Evolutionary conservation across 2,888 invertebrate genomes (phyloP), one percentile per base, ranked within the genome.

Genomic region (Sarcophaga variegata): DNA sequence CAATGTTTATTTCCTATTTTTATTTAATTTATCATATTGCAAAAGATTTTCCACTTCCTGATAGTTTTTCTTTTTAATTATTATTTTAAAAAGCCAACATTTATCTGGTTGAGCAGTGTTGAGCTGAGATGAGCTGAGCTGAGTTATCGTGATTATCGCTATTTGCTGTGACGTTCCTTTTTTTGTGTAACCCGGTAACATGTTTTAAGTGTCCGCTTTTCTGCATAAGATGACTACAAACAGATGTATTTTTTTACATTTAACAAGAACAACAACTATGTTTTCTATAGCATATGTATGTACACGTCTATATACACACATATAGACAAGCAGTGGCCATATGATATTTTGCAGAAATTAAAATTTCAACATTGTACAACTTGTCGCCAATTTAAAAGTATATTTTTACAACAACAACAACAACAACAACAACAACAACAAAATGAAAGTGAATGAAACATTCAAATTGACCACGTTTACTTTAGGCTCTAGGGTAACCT

Each of bases 271-370:
- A 14, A 11, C 14, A 49, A 49, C 49, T 14, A 49, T 54, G 4
- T 14, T 14, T 14, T 3, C 8, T 12, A n/a, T 22, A 20, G 20
- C 20, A 20, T 63, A 71, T 20, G 8, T 4, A 37, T 11, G 69
- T 63, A n/a, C 47, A 70, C n/a, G 71, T 71, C 70, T 71, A 77
- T 62, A 49, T 75, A 59, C 5, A 27, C 5, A 5, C 5, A 25
- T 37, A 10, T 37, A 37, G 37, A 37, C 37, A 37, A 8, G 54
- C 70, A 63, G 63, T 70, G 75, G 62, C 70, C 76, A 76, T 82
- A 82, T 82, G 81, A 64, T 82, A 82, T 76, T 82, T 76, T 70
- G 70, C 54, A 76, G 63, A 70, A 75, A 82, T 82, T 82, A 63
- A 82, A 70, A 76, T 82, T 81, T 76, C 45, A 64, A 70, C 76